Percentiles rank a stretch among this genome's conserved stretches.
phyloP scores from a whole-genome alignment of 2,797 vertebrate species.

The Syngnathus rostellatus region DNA sequence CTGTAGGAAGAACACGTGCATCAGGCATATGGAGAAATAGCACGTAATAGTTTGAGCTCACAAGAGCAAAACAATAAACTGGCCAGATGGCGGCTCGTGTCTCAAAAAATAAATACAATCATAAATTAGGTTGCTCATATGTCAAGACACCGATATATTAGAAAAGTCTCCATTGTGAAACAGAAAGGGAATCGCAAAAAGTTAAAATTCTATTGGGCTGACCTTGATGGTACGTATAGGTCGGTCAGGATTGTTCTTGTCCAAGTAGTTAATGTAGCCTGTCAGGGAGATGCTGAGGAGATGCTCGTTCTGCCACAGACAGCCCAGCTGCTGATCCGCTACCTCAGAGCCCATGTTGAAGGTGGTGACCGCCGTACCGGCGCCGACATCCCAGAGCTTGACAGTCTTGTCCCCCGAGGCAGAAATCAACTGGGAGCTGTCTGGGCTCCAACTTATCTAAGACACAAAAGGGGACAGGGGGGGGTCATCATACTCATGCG shows the following conservation, averaged over 20 bases:
- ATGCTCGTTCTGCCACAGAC: constrained; percentile 90
- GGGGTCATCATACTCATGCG: not conserved
- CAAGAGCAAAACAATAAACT: too few species aligned
- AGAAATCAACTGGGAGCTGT: constrained; percentile 86
- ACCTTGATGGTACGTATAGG: constrained; percentile 88
- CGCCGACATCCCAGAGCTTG: constrained; percentile 88
- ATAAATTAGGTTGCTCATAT: not conserved
- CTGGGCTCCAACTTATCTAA: constrained; percentile 82
- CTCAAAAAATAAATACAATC: too few species aligned
- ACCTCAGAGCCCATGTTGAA: constrained; percentile 84
- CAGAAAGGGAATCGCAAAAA: not conserved
- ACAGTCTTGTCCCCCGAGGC: constrained; percentile 95
- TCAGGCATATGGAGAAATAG: not conserved
- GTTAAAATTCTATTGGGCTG: constrained; percentile 6
- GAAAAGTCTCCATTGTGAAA: not conserved
- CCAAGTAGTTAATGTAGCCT: constrained; percentile 96
- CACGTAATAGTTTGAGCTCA: too few species aligned
- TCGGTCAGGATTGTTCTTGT: constrained; percentile 86
- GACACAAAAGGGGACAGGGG: not conserved
- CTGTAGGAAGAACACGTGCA: constrained; percentile 53
- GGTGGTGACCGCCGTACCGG: constrained; percentile 76
- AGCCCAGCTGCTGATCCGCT: constrained; percentile 92
- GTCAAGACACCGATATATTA: too few species aligned
- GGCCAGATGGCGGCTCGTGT: too few species aligned
- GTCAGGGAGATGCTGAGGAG: constrained; percentile 86